A percentile compares a stretch with the other conserved stretches of the same genome.
Evolutionary conservation across 2,888 invertebrate genomes (phyloP).

Genomic region (Tachina fera): DNA sequence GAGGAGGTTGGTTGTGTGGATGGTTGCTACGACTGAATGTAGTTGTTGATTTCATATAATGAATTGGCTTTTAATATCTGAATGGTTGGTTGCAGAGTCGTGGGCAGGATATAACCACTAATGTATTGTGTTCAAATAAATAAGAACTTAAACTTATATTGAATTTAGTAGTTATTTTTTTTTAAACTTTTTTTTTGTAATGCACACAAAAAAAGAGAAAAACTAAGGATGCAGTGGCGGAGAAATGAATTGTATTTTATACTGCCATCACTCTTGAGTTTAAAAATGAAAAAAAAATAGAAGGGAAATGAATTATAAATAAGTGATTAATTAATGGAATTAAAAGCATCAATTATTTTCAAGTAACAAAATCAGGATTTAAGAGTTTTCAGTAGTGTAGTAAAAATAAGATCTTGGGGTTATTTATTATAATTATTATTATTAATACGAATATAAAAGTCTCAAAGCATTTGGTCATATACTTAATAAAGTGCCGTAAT

Average conservation of each 20-base stretch:
- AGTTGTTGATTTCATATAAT: constrained; percentile 61
- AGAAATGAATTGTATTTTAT: constrained; percentile 15
- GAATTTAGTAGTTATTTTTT: constrained; percentile 23
- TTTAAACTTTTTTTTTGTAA: background rate
- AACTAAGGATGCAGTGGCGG: background rate
- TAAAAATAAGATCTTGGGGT: too few relatives aligned
- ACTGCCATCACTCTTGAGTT: constrained; percentile 12
- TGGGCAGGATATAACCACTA: constrained; percentile 70
- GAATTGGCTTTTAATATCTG: constrained; percentile 68
- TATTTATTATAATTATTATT: too few relatives aligned
- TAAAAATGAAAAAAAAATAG: background rate
- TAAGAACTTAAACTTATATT: constrained; percentile 50
- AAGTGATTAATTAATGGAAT: constrained; percentile 55
- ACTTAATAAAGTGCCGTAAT: too few relatives aligned
- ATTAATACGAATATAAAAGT: too few relatives aligned
- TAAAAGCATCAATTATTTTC: constrained; percentile 34
- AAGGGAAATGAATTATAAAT: constrained; percentile 49
- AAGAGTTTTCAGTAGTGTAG: too few relatives aligned
- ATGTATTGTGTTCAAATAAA: constrained; percentile 63
- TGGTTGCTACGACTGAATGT: background rate
- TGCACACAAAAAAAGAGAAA: constrained; percentile 6
- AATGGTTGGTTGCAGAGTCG: constrained; percentile 24
- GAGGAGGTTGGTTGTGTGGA: background rate
- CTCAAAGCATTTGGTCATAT: too few relatives aligned
- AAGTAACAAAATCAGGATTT: background rate